These are phyloP conservation scores for Pegoplata infirma DNA, from an alignment of 2,888 invertebrate genomes.

Conservation along the genomic window DNA sequence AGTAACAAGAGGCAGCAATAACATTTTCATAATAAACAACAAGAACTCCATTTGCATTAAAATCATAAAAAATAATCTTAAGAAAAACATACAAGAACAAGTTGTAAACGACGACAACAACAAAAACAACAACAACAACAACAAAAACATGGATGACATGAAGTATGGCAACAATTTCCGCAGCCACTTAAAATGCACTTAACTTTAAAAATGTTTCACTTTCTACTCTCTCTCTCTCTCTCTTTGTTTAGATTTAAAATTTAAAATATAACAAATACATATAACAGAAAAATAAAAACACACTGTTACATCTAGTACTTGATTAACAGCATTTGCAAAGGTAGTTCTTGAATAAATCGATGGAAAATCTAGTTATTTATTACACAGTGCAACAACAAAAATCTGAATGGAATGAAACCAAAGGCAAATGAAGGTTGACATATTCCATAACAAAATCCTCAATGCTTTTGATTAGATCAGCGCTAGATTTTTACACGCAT, in stretches of 20 bases:
- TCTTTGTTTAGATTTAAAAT: constrained; percentile 43
- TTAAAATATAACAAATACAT: constrained; percentile 6
- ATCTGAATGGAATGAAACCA: too few relatives aligned
- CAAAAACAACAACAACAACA: constrained; percentile 28
- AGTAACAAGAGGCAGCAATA: constrained; percentile 10
- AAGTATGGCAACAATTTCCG: constrained; percentile 60
- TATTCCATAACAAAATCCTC: too few relatives aligned
- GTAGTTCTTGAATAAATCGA: too few relatives aligned
- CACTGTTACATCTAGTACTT: too few relatives aligned
- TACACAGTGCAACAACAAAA: too few relatives aligned
- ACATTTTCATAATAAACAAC: not conserved
- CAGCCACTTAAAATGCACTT: constrained; percentile 64
- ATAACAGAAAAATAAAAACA: not conserved
- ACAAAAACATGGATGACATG: constrained; percentile 32
- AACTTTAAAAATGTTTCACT: constrained; percentile 53
- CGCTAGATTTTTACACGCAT: too few relatives aligned
- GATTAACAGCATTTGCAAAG: too few relatives aligned
- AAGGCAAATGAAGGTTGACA: too few relatives aligned
- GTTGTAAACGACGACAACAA: constrained; percentile 10
- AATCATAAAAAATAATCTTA: constrained; percentile 3
- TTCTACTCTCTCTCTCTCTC: constrained; percentile 14
- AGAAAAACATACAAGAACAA: constrained; percentile 18
- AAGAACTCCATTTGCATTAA: constrained; percentile 48
- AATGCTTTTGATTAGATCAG: too few relatives aligned
- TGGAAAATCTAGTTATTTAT: too few relatives aligned